Evolutionary conservation across 1,140 invertebrate species (phyloP).

Genomic region (Bathynomus jamesi): DNA sequence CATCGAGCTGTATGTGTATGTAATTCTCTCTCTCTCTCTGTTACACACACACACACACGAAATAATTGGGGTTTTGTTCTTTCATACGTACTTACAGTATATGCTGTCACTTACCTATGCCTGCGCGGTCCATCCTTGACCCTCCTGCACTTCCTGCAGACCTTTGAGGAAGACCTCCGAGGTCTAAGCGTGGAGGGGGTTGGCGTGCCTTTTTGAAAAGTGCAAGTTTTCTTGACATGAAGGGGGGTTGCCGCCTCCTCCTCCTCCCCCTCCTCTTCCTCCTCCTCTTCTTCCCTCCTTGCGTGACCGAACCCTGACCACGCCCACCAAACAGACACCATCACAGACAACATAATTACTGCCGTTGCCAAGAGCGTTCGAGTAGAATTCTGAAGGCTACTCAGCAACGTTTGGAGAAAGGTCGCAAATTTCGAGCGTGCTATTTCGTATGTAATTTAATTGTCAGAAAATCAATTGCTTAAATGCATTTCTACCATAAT

Average conservation of each 20-base stretch:
- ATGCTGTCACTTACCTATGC: conserved; percentile 21
- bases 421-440: no score
- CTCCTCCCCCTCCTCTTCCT: background rate
- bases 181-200: conserved; percentile 10
- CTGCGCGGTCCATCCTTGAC: conserved; percentile 27
- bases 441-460: no score
- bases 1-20: background rate
- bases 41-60: background rate
- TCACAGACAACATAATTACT: background rate
- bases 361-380: no score
- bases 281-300: background rate
- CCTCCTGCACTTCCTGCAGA: conserved; percentile 27
- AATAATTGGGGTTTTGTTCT: no score
- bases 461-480: no score
- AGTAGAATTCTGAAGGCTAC: no score
- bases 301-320: background rate
- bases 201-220: conserved; percentile 19
- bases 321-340: background rate
- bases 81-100: background rate
- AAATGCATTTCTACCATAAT: no score
- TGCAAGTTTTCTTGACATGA: conserved; percentile 27
- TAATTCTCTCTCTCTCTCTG: background rate
- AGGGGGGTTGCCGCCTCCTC: background rate
- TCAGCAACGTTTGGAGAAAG: no score
- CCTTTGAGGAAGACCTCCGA: conserved; percentile 16